Evolutionary conservation across 2,888 invertebrate genomes (phyloP), one percentile per base, ranked within the genome.

Genomic region (Drosophila neonasuta): DNA sequence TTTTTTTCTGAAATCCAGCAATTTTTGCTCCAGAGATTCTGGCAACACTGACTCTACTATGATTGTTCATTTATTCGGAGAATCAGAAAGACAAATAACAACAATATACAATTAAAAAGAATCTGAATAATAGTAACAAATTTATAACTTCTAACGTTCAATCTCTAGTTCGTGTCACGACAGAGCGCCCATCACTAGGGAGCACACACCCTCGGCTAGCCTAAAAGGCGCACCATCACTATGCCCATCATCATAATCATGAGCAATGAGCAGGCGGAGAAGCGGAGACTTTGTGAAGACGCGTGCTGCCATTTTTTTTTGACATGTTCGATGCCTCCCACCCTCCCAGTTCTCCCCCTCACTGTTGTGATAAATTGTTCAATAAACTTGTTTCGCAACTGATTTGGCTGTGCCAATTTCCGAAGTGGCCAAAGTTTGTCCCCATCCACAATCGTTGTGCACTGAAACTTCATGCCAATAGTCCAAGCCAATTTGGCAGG

Each of bases 341-440:
- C 1, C 34, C 11, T 8, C 15, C 24, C 5, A 3, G 15, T 6
- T 13, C 13, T 4, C 13, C 11, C n/a, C 10, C 59, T 54, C 56
- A 29, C n/a, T n/a, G 51, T 68, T 69, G 42, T 74, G 78, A 78
- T 75, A 81, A 86, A 78, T 83, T 78, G 86, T 79, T 83, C 74
- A 77, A 80, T 80, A 83, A 86, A 83, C 76, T 83, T 83, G 76
- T 80, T 86, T 79, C 77, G 76, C 73, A 80, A 80, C 80, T 84
- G 80, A 83, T 85, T 84, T 79, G 67, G 58, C 70, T 62, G 56
- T 71, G 79, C 73, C 71, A 79, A 73, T 73, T 80, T 67, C 55
- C 65, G 44, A 82, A 66, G 65, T 60, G 17, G 34, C 56, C 60
- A 55, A 82, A 75, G 36, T 74, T 79, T 69, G 29, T 24, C 9